Percentiles rank a stretch among this genome's conserved stretches.
phyloP scores from a whole-genome alignment of 2,888 invertebrate species.

The Monochamus alternatus region DNA sequence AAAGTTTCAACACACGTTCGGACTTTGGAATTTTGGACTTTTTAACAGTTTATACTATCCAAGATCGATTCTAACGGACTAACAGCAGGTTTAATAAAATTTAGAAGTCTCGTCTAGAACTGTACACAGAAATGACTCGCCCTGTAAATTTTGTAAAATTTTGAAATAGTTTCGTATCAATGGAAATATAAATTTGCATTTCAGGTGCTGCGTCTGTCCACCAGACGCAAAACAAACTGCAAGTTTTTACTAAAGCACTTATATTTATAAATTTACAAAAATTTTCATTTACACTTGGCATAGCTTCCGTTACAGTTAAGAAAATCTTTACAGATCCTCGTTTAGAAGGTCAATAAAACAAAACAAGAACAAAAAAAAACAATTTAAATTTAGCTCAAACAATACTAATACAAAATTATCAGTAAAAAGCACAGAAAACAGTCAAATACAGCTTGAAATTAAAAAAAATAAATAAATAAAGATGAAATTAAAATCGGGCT shows the following conservation, averaged over 20 bases:
- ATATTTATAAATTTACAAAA: conserved; percentile 9
- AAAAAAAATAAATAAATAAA: conserved; percentile 6
- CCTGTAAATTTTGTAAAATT: no score
- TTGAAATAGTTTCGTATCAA: no score
- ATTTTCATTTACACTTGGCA: conserved; percentile 18
- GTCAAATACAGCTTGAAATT: conserved; percentile 23
- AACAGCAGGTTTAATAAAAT: no score
- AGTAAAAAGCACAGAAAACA: conserved; percentile 22
- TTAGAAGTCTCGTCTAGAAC: no score
- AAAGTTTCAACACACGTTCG: no score
- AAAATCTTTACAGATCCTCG: not conserved
- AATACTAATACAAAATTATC: conserved; percentile 25
- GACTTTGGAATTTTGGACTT: no score
- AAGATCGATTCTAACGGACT: no score
- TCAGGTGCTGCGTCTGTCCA: not conserved
- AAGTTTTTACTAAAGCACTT: not conserved
- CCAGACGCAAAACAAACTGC: not conserved
- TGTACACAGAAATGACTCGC: no score
- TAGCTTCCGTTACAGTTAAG: conserved; percentile 7
- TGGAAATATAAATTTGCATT: no score
- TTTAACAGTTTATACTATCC: no score
- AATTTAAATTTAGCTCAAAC: conserved; percentile 8
- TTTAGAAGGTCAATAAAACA: not conserved
- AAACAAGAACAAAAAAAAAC: conserved; percentile 1
- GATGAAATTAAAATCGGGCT: conserved; percentile 18